These are phyloP conservation scores for Carapus acus DNA, from an alignment of 2,797 vertebrate genomes.

Conservation along the genomic window DNA sequence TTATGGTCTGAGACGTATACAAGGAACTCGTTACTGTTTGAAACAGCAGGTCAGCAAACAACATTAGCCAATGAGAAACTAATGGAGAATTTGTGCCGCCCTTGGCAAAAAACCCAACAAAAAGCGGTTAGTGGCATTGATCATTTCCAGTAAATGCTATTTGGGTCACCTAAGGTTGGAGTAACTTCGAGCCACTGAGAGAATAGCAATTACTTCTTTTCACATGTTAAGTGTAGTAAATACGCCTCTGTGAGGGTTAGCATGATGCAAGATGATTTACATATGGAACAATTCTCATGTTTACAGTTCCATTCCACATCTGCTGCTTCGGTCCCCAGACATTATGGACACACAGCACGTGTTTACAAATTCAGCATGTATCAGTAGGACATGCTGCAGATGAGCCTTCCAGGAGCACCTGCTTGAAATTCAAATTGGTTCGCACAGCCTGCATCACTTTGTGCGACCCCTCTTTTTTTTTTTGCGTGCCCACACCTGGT, in stretches of 20 bases:
- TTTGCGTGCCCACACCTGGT: constrained; percentile 77
- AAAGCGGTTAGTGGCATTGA: constrained; percentile 22
- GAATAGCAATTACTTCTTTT: no score
- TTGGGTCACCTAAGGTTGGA: constrained; percentile 1
- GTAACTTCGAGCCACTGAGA: not conserved
- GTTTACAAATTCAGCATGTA: no score
- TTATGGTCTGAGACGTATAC: constrained; percentile 2
- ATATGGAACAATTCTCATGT: no score
- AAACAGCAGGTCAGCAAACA: constrained; percentile 18
- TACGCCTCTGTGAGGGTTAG: no score
- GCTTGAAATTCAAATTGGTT: no score
- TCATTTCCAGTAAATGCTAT: constrained; percentile 20
- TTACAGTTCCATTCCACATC: no score
- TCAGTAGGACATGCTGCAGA: no score
- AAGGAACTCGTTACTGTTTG: constrained; percentile 10
- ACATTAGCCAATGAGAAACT: constrained; percentile 14
- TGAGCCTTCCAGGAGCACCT: no score
- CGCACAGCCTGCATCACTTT: not conserved
- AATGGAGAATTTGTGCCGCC: constrained; percentile 22
- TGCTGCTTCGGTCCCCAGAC: not conserved
- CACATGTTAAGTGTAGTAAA: no score
- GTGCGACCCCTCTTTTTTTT: not conserved
- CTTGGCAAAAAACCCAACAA: constrained; percentile 31
- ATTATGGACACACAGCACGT: not conserved
- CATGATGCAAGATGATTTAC: no score